Evolutionary conservation across 2,113 vertebrate genomes (phyloP).

Genomic region (Elachura formosa): DNA sequence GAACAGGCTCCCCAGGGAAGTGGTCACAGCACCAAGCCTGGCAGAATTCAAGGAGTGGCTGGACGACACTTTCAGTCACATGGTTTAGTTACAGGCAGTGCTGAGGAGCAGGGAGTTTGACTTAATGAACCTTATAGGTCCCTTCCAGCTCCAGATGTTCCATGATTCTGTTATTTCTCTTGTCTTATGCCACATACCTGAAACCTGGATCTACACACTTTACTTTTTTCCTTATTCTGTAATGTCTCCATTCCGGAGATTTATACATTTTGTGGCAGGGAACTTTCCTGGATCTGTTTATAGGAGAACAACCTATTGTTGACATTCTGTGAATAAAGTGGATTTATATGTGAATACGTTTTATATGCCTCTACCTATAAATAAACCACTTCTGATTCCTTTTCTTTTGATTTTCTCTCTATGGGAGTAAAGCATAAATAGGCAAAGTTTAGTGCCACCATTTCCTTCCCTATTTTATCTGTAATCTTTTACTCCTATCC

Average conservation of each 20-base stretch:
- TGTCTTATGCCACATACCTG: not conserved
- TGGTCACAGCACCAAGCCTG: not conserved
- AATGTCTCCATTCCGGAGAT: not conserved
- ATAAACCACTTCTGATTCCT: not conserved
- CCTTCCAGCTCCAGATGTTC: not conserved
- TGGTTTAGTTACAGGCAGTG: not conserved
- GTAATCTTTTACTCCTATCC: not conserved
- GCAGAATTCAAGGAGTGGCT: not conserved
- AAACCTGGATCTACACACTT: not conserved
- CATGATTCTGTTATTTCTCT: not conserved
- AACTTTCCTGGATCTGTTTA: not conserved
- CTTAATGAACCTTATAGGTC: rapidly evolving
- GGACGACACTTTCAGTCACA: not conserved
- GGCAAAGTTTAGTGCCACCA: not conserved
- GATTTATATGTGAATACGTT: not conserved
- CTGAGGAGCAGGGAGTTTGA: not conserved
- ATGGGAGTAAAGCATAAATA: not conserved
- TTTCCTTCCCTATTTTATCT: not conserved
- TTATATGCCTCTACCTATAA: not conserved
- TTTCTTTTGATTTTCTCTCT: not conserved
- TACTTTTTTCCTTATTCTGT: not conserved
- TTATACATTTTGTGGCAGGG: not conserved
- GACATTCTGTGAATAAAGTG: not conserved
- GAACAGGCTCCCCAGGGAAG: not conserved
- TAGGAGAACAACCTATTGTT: not conserved